Percentiles rank a stretch among this genome's conserved stretches.
Evolutionary conservation across 2,797 vertebrate species (phyloP).

Genomic region (Rhincodon typus): DNA sequence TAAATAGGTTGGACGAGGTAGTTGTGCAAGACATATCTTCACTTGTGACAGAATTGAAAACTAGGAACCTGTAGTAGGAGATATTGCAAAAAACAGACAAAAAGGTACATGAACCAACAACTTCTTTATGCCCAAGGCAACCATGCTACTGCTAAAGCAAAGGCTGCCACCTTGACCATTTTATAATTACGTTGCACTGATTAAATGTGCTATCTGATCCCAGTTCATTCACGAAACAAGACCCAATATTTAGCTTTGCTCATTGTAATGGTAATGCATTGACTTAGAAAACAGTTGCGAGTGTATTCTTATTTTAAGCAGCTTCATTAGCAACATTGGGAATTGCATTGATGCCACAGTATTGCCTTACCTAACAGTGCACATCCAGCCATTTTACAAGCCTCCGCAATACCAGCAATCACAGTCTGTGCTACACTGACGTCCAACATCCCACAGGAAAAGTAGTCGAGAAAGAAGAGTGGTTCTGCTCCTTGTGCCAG

Average conservation of each 20-base stretch:
- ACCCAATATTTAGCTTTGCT: not conserved
- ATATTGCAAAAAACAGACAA: not conserved
- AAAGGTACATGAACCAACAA: not conserved
- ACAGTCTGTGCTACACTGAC: slow-evolving; percentile 64
- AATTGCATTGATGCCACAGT: not conserved
- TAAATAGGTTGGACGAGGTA: not conserved
- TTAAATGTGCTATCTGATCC: not conserved
- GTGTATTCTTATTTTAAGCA: not conserved
- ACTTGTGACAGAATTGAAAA: not conserved
- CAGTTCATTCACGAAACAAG: not conserved
- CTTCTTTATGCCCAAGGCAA: not conserved
- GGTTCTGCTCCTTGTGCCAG: slow-evolving; percentile 93
- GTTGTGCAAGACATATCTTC: not conserved
- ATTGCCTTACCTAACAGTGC: slow-evolving; percentile 77
- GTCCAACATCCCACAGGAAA: slow-evolving; percentile 84
- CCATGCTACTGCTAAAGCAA: not conserved
- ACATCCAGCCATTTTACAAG: slow-evolving; percentile 77
- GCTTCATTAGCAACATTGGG: not conserved
- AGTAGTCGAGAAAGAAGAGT: slow-evolving; percentile 94
- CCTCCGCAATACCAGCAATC: slow-evolving; percentile 75
- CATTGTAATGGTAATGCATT: not conserved
- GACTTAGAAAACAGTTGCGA: too few relatives aligned
- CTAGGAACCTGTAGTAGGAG: not conserved
- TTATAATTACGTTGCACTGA: not conserved
- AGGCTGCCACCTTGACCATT: not conserved